These are phyloP conservation scores for Nomada flava DNA, from an alignment of 2,888 invertebrate species.

Conservation along the genomic window DNA sequence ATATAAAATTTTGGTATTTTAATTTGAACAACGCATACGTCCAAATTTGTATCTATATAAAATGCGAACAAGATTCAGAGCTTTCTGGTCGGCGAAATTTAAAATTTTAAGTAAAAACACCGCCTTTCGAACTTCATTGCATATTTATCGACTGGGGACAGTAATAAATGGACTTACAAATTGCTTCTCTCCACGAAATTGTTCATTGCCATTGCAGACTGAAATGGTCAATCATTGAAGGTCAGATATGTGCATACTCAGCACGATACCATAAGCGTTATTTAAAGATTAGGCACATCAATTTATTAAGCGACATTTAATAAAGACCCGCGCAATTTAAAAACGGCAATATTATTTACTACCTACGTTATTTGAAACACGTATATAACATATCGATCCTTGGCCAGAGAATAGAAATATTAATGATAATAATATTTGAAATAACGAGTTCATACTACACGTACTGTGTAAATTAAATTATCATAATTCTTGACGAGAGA, in stretches of 20 bases:
- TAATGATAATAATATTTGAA: neutral
- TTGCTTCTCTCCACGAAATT: constrained; percentile 34
- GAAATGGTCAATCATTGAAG: constrained; percentile 26
- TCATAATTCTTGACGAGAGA: neutral
- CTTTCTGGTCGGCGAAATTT: constrained; percentile 4
- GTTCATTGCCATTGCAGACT: constrained; percentile 28
- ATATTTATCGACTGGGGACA: constrained; percentile 43
- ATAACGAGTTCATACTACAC: neutral
- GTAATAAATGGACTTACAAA: constrained; percentile 52
- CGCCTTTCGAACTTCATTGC: constrained; percentile 36
- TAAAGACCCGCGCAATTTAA: constrained; percentile 20
- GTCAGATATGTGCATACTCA: neutral
- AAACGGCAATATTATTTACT: too few relatives aligned
- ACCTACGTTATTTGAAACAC: neutral
- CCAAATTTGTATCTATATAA: neutral
- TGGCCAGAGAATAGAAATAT: neutral
- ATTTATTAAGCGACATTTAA: constrained; percentile 11
- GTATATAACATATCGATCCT: neutral
- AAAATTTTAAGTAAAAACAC: constrained; percentile 44
- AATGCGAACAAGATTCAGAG: constrained; percentile 10
- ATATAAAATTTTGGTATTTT: neutral
- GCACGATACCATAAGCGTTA: neutral
- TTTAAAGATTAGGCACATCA: neutral
- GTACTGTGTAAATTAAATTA: neutral
- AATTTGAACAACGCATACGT: too few relatives aligned